Percentiles rank a stretch among this genome's conserved stretches.
phyloP scores from a whole-genome alignment of 2,797 vertebrate species.

The Hippopotamyrus pictus region DNA sequence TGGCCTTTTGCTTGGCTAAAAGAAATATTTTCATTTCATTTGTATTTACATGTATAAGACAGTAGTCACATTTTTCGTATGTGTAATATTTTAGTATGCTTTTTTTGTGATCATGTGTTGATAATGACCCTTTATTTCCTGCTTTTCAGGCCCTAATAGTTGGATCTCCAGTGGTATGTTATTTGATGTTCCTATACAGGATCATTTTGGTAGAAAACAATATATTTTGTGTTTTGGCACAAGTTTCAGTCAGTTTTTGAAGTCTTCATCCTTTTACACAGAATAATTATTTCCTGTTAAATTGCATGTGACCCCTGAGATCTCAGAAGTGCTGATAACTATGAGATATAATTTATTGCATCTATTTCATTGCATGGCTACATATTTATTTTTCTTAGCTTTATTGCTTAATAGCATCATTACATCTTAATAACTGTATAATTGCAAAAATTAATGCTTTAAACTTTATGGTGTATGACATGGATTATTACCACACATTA shows the following conservation, averaged over 20 bases:
- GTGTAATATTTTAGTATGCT: background rate
- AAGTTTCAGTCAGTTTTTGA: background rate
- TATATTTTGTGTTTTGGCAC: background rate
- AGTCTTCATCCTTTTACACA: background rate
- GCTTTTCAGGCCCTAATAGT: conserved; percentile 1
- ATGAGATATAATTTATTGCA: background rate
- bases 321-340: background rate
- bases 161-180: conserved; percentile 18
- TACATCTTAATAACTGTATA: background rate
- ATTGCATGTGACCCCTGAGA: background rate
- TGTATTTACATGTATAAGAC: background rate
- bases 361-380: background rate
- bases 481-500: background rate
- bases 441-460: background rate
- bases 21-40: background rate
- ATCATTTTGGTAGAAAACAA: background rate
- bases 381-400: background rate
- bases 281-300: background rate
- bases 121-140: background rate
- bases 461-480: background rate
- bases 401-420: conserved; percentile 1
- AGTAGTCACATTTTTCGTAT: background rate
- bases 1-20: background rate
- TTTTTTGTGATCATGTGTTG: background rate
- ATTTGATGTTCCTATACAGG: background rate